Evolutionary conservation across 2,888 invertebrate genomes (phyloP).

Genomic region (Cryptosula pallasiana): DNA sequence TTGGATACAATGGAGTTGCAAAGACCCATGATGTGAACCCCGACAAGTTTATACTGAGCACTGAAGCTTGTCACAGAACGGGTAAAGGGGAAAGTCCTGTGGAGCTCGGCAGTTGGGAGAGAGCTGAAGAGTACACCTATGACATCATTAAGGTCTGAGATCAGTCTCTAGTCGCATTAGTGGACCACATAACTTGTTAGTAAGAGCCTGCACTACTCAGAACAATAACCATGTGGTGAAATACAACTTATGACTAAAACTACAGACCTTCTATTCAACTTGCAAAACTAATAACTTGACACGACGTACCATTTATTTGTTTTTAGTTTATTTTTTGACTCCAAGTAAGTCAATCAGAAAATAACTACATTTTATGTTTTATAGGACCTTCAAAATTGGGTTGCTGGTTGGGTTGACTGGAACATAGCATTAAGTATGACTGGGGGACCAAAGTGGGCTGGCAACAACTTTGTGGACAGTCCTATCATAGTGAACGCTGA

Average conservation of each 20-base stretch:
- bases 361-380: too few species aligned
- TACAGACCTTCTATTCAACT: too few species aligned
- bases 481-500: conserved; percentile 65
- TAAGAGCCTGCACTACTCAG: not conserved
- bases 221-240: too few species aligned
- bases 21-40: conserved; percentile 62
- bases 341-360: too few species aligned
- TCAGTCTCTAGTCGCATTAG: too few species aligned
- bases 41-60: conserved; percentile 68
- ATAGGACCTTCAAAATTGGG: conserved; percentile 70
- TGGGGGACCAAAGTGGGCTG: conserved; percentile 79
- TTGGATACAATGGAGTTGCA: conserved; percentile 61
- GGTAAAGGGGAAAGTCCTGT: conserved; percentile 52
- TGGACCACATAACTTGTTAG: too few species aligned
- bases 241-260: too few species aligned
- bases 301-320: too few species aligned
- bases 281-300: too few species aligned
- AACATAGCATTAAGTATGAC: conserved; percentile 69
- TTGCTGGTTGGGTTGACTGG: conserved; percentile 85
- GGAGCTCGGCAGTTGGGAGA: conserved; percentile 68
- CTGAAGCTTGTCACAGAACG: conserved; percentile 71
- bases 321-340: too few species aligned
- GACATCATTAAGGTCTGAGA: conserved; percentile 67
- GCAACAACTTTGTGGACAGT: conserved; percentile 73
- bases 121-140: conserved; percentile 64